Evolutionary conservation across 2,797 vertebrate species (phyloP), one percentile per base, ranked within the genome.

Genomic region (Momotus momota): DNA sequence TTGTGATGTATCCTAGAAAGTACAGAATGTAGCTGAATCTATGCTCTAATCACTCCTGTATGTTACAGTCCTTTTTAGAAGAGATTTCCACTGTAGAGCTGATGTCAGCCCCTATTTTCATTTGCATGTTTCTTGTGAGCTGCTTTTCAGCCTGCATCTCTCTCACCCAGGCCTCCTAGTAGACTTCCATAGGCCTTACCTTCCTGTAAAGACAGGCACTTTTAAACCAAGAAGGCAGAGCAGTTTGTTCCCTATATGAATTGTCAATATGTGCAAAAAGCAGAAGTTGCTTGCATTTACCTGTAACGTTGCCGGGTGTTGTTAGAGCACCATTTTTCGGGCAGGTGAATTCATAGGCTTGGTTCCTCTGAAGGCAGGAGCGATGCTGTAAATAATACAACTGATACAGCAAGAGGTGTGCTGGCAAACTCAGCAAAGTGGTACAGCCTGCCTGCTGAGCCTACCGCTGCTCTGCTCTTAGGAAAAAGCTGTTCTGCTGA

Each of bases 51-150:
- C 12, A 25, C 2, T 7, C 16, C 72, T 80, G 31, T 13, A 2
- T 14, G 4, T 38, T 74, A 6, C 10, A 52, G 41, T 33, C 5
- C 5, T 61, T 92, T 81, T 49, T 19, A 86, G 71, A 71, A 57
- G 17, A n/a, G 33, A 85, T 72, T 91, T 87, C 41, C 16, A 25
- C 52, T 43, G 14, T 5, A 45, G 15, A 72, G 25, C 19, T 81
- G 72, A 61, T 92, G 92, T 89, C 84, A 88, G 46, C 5, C 18
- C 29, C 38, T 81, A 27, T 86, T 82, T 95, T 85, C 29, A 16
- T 87, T 88, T 62, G 8, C 8, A 1, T 43, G 64, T 35, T 67
- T 77, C 69, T 38, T 51, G 33, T 60, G 62, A 93, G 66, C 27
- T 0, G 1, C 62, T 70, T 92, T 90, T 93, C 88, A 85, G 57